Evolutionary conservation across 2,797 vertebrate species (phyloP), one percentile per base, ranked within the genome.

Genomic region (Brachyalestes nurse): DNA sequence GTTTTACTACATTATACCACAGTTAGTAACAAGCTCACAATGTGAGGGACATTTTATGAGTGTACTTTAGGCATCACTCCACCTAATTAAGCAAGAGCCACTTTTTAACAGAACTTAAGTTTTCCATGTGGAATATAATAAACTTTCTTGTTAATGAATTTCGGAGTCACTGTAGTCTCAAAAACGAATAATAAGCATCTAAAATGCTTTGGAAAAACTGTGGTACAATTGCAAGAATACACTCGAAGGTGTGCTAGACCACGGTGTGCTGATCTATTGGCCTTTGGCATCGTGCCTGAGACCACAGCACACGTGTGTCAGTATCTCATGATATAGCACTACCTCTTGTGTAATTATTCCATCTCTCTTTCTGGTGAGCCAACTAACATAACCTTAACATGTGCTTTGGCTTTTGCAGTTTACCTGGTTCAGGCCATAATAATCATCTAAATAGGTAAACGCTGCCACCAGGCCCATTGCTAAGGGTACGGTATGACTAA

Each of bases 401-500:
- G 38, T 9, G 58, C 78, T 47, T 42, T 64, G 65, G 65, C 57
- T 34, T 34, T 34, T 34, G 58, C 82, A 78, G 62, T 53, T 53
- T 51, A 66, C 47, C 17, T 47, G 51, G 66, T 42, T 65, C 1
- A 19, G 13, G 16, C 62, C 58, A 58, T 34, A 57, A 80, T 34
- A 64, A 60, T 55, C 55, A 72, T 38, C 74, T 23, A 58, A 77
- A 23, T 34, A 64, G 67, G 66, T 79, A 74, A 49, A 79, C 19
- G 60, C 70, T 45, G 60, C 80, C 17, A 51, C 58, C 80, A 57
- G 58, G 66, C 49, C 67, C 62, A 66, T 80, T 78, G 81, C 82
- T 83, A 87, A 85, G 75, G 62, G 67, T 80, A 81, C 12, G 28
- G 53, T 69, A 64, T 72, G 74, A 75, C 80, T 86, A 60, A 81